Base-by-base conservation (phyloP, 2,888 invertebrate genomes). In the Exocentrus adspersus region DNA sequence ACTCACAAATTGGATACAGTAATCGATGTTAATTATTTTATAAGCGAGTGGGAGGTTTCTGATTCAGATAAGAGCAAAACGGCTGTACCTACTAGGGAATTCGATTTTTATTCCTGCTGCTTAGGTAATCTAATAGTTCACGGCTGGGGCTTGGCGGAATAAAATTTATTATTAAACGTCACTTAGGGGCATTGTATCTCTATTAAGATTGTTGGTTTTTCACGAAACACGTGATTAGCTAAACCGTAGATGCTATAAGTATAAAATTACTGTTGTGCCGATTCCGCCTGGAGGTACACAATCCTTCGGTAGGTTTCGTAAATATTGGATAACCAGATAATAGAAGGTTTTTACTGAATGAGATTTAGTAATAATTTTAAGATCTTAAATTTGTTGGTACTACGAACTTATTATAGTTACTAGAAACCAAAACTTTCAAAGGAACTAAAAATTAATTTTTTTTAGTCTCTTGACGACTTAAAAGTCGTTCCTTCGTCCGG, bases 401-500 rank as follows among this genome's bases (percentile, higher is more conserved):
- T n/a, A n/a, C n/a, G n/a, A n/a, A n/a, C n/a, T n/a, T n/a, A n/a
- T n/a, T n/a, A n/a, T n/a, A n/a, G n/a, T n/a, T n/a, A n/a, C n/a
- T n/a, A n/a, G n/a, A n/a, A n/a, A n/a, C n/a, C n/a, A n/a, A n/a
- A n/a, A n/a, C n/a, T n/a, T n/a, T n/a, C n/a, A n/a, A n/a, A n/a
- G n/a, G n/a, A n/a, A n/a, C n/a, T n/a, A n/a, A n/a, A n/a, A n/a
- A n/a, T n/a, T n/a, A n/a, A n/a, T n/a, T n/a, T n/a, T n/a, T n/a
- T n/a, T n/a, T n/a, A n/a, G n/a, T n/a, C n/a, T n/a, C n/a, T n/a
- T n/a, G n/a, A n/a, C n/a, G n/a, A n/a, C n/a, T n/a, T n/a, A n/a
- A n/a, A n/a, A 9, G n/a, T 20, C 2, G 28, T 14, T 16, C 28
- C 10, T 42, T n/a, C 43, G 54, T 54, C 43, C 54, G 45, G 54